Base-by-base conservation (phyloP, 2,113 vertebrate species). In the Perca flavescens region DNA sequence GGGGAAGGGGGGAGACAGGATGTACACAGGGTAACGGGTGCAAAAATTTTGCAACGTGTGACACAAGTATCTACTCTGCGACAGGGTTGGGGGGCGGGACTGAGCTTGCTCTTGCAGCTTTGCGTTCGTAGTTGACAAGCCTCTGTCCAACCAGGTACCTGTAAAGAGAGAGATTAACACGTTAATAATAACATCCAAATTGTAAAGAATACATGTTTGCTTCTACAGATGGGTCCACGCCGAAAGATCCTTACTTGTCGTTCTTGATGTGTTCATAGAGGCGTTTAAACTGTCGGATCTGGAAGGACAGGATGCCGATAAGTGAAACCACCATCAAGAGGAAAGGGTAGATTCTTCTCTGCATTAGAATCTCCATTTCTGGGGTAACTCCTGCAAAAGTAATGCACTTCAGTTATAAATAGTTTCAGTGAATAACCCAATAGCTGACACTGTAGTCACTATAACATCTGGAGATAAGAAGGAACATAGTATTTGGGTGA, bases 191-290 rank as follows among this genome's bases (percentile, higher is more conserved):
- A 40, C 3, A 14, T 57, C 4, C 16, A 1, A 4, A 43, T 3
- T 56, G 36, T 56, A 31, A 68, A 31, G 62, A 78, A 67, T 15
- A 36, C 19, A 52, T 2, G 1, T 31, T 19, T 14, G 14, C 71
- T 53, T 80, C 47, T 16, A 50, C 34, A 47, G n/a, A 58, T 8
- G 7, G 21, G 36, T 61, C 10, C 15, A 54, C 1, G 9, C 40
- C n/a, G 10, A 74, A 61, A 56, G 7, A 68, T 70, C 93, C 96
- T 94, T 93, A 99, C 98, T 99, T 99, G 95, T 99, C 98, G 22
- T 99, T 99, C 94, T 99, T 99, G 93, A 99, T 99, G 93, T 99
- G 98, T 87, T 99, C 98, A 87, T 99, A 99, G 94, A 99, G 98
- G 90, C 98, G 98, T 96, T 98, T 99, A 91, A 99, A 99, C 90